These are phyloP conservation scores for Telenomus remus DNA, from an alignment of 1,140 invertebrate species.

Conservation along the genomic window DNA sequence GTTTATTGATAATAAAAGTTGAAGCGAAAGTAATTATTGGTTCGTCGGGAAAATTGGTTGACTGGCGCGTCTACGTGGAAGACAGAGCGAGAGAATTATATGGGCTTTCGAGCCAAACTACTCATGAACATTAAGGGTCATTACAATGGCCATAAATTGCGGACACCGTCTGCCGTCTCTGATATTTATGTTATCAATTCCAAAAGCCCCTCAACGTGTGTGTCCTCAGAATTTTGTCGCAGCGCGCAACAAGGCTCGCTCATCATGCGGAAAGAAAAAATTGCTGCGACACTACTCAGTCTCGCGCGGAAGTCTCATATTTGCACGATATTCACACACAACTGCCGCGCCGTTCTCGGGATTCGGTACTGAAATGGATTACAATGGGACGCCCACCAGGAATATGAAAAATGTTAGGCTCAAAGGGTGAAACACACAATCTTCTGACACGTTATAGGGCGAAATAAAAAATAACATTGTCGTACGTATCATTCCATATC, in stretches of 20 bases:
- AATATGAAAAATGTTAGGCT: conserved; percentile 52
- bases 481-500: too few relatives aligned
- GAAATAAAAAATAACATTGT: too few relatives aligned
- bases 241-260: conserved; percentile 31
- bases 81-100: conserved; percentile 62
- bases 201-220: conserved; percentile 38
- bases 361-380: conserved; percentile 47
- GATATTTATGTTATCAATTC: conserved; percentile 71
- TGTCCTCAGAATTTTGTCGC: conserved; percentile 53
- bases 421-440: conserved; percentile 39
- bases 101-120: conserved; percentile 66
- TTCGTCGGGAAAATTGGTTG: conserved; percentile 50
- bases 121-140: conserved; percentile 72
- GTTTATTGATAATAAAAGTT: conserved; percentile 2
- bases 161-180: conserved; percentile 61
- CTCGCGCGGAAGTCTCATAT: conserved; percentile 48
- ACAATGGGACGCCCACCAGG: conserved; percentile 38
- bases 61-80: conserved; percentile 25
- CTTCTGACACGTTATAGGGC: conserved; percentile 30
- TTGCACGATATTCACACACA: conserved; percentile 46
- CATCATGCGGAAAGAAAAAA: conserved; percentile 49
- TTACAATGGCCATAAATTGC: conserved; percentile 71
- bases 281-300: conserved; percentile 47
- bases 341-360: conserved; percentile 22
- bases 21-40: conserved; percentile 42